A percentile compares a stretch with the other conserved stretches of the same genome.
phyloP scores from a whole-genome alignment of 2,797 vertebrate species.

The Lerista edwardsae region DNA sequence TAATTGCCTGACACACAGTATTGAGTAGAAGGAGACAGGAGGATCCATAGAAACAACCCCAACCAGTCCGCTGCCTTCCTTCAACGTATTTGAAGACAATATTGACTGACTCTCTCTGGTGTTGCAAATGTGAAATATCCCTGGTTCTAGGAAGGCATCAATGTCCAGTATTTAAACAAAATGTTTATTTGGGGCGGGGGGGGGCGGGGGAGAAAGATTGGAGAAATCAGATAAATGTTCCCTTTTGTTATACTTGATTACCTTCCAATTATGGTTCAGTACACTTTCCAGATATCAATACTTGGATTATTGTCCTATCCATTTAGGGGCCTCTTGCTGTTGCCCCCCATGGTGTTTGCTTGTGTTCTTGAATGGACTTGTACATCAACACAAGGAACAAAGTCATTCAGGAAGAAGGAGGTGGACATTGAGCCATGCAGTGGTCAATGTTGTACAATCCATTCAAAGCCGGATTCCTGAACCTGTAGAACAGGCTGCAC shows the following conservation, averaged over 20 bases:
- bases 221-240: constrained; percentile 62
- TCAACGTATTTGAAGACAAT: constrained; percentile 51
- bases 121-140: constrained; percentile 60
- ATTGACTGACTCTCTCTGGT: constrained; percentile 30
- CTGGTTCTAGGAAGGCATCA: constrained; percentile 64
- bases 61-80: constrained; percentile 55
- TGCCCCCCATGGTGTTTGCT: neutral
- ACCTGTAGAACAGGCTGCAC: constrained; percentile 66
- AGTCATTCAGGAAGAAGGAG: constrained; percentile 50
- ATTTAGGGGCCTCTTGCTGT: no score
- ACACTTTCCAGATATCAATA: constrained; percentile 46
- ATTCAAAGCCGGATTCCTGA: constrained; percentile 71
- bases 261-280: constrained; percentile 56
- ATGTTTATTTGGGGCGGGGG: constrained; percentile 53
- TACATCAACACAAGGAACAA: constrained; percentile 62
- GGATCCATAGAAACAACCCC: constrained; percentile 52
- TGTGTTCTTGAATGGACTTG: constrained; percentile 4
- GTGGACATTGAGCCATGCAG: constrained; percentile 36
- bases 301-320: no score
- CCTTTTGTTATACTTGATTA: constrained; percentile 56
- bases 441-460: constrained; percentile 64
- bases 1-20: constrained; percentile 77
- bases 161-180: constrained; percentile 61
- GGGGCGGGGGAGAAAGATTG: constrained; percentile 11
- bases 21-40: constrained; percentile 70